Base-by-base conservation (phyloP, 1,140 invertebrate species). In the Drosophila guanche region DNA sequence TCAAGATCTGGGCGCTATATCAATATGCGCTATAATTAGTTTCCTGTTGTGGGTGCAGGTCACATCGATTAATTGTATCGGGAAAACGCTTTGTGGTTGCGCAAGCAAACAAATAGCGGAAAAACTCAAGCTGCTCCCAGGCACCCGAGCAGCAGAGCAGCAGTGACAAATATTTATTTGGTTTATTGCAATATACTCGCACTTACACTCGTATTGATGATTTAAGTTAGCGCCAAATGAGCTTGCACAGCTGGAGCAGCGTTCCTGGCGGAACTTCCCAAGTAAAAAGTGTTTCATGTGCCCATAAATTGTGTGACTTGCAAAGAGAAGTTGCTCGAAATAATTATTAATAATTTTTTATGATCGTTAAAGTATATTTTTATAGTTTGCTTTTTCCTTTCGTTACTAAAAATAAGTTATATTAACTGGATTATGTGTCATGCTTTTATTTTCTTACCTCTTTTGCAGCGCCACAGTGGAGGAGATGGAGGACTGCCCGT, bases 401-500 rank as follows among this genome's bases (percentile, higher is more conserved):
- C n/a, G n/a, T n/a, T n/a, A n/a, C 16, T 37, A 37, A 37, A 37
- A 37, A 37, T 37, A 10, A 37, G 10, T 37, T 37, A 37, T 37
- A 37, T 12, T 37, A 37, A 10, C 33, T 37, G 33, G 33, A 37
- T 37, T 37, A 4, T 37, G 33, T 12, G 33, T 37, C 33, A 37
- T 37, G 10, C 33, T 12, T 37, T 37, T 4, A 4, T 22, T 46
- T 22, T 4, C 20, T 46, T 22, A 46, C 8, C 7, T 4, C 7
- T 14, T 59, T 51, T 1, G 37, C 14, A 75, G 62, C 43, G 62
- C 53, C n/a, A 71, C 53, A 29, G 53, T 20, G 0, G 80, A 79
- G 2, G 79, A 86, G 5, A 20, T 20, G 16, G 74, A 80, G 25
- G 83, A 90, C 5, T 90, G 89, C 25, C 89, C 89, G 8, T 58